phyloP scores from a whole-genome alignment of 2,797 vertebrate genomes.

The Fratercula arctica region DNA sequence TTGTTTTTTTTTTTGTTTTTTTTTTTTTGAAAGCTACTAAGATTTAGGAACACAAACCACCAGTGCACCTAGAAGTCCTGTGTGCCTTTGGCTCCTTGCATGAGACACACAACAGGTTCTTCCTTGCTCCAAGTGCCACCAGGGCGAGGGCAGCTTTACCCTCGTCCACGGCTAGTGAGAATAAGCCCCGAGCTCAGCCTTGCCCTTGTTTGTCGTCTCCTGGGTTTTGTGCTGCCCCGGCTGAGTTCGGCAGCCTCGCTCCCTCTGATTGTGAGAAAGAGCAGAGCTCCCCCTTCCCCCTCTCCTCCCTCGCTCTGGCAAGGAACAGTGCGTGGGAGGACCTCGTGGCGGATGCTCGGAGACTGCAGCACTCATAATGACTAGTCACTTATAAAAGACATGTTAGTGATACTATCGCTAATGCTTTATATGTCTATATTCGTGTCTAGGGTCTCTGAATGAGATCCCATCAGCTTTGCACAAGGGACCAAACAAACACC shows the following conservation, averaged over 20 bases:
- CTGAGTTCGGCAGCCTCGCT: neutral
- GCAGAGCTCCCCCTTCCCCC: slow-evolving; percentile 44
- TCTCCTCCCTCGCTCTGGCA: neutral
- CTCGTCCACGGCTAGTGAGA: accelerated
- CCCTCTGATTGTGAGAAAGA: neutral
- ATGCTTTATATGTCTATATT: neutral
- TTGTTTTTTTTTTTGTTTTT: neutral
- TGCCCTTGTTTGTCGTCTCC: neutral
- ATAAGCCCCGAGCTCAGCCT: neutral
- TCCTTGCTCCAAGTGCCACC: neutral
- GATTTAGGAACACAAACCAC: neutral
- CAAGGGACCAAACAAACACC: neutral
- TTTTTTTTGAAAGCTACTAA: neutral
- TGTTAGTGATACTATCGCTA: neutral
- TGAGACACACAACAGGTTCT: neutral
- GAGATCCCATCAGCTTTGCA: neutral
- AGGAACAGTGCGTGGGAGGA: slow-evolving; percentile 15
- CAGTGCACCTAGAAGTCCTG: neutral
- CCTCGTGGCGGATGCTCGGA: neutral
- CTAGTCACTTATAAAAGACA: neutral
- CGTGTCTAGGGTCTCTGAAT: neutral
- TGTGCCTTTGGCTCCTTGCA: neutral
- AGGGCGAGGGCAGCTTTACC: accelerated
- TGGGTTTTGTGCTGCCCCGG: neutral
- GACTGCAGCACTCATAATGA: neutral